A percentile compares a stretch with the other conserved stretches of the same genome.
Conservation (phyloP, 2,113 vertebrate species). For the Scolopax mira region DNA sequence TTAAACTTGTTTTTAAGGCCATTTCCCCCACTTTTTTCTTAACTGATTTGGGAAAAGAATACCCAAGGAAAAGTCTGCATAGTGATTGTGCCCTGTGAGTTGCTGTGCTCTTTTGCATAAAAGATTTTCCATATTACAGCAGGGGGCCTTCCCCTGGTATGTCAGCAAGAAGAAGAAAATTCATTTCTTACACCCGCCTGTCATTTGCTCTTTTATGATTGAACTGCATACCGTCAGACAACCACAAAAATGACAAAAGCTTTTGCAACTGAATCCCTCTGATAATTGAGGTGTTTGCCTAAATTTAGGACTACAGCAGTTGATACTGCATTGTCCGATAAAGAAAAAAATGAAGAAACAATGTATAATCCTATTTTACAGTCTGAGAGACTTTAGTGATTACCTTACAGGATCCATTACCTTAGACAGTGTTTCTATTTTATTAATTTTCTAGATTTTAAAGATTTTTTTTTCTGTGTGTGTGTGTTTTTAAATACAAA, state of each 20-base stretch:
- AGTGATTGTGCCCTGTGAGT: conserved; percentile 72
- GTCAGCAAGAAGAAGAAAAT: conserved; percentile 77
- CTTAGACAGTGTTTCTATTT: conserved; percentile 47
- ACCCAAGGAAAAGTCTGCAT: conserved; percentile 41
- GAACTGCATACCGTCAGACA: conserved; percentile 73
- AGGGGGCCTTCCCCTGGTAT: conserved; percentile 74
- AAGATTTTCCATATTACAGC: conserved; percentile 79
- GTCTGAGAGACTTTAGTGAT: conserved; percentile 23
- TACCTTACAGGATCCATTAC: conserved; percentile 21
- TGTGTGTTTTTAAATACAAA: neutral
- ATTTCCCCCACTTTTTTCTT: neutral
- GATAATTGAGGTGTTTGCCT: conserved; percentile 69
- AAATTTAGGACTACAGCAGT: conserved; percentile 50
- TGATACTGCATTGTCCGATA: neutral
- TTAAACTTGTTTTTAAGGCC: conserved; percentile 43
- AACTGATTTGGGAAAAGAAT: conserved; percentile 46
- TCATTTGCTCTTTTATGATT: conserved; percentile 78
- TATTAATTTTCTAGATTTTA: neutral
- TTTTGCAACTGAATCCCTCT: conserved; percentile 70
- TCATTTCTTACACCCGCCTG: conserved; percentile 74
- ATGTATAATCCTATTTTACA: conserved; percentile 9
- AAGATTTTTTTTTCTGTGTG: neutral
- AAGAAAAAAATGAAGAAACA: neutral
- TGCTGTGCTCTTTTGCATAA: conserved; percentile 79
- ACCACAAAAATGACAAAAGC: conserved; percentile 71